phyloP scores from a whole-genome alignment of 2,888 invertebrate genomes.

The Synergus itoensis region DNA sequence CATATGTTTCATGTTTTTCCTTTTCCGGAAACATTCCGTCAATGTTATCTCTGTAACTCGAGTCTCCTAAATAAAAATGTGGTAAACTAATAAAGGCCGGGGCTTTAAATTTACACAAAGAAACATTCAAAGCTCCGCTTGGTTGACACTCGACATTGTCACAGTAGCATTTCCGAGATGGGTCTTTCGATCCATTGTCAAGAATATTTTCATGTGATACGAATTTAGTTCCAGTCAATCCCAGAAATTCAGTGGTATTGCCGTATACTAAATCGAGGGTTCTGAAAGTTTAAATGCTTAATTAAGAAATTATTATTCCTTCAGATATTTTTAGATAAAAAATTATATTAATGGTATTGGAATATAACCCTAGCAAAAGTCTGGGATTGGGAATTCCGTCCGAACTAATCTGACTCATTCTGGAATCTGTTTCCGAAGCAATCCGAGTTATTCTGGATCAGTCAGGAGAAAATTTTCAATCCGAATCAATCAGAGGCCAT shows the following conservation, averaged over 20 bases:
- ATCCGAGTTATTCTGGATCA: no score
- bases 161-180: slow-evolving; percentile 85
- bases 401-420: no score
- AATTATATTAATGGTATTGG: no score
- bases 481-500: no score
- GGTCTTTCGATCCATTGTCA: slow-evolving; percentile 84
- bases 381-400: no score
- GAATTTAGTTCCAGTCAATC: slow-evolving; percentile 80
- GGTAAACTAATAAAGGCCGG: slow-evolving; percentile 91
- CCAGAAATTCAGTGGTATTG: slow-evolving; percentile 75
- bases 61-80: slow-evolving; percentile 88
- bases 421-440: no score
- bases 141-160: slow-evolving; percentile 77
- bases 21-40: slow-evolving; percentile 84
- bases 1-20: slow-evolving; percentile 82
- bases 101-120: slow-evolving; percentile 87
- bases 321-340: no score
- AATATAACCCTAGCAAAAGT: no score
- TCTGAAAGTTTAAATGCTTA: not conserved
- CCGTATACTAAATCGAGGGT: slow-evolving; percentile 65
- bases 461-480: no score
- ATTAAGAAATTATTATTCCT: not conserved
- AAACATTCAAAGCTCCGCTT: slow-evolving; percentile 86
- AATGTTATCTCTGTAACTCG: slow-evolving; percentile 82
- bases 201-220: slow-evolving; percentile 83